phyloP scores from a whole-genome alignment of 2,888 invertebrate genomes.

The Microdon myrmicae region DNA sequence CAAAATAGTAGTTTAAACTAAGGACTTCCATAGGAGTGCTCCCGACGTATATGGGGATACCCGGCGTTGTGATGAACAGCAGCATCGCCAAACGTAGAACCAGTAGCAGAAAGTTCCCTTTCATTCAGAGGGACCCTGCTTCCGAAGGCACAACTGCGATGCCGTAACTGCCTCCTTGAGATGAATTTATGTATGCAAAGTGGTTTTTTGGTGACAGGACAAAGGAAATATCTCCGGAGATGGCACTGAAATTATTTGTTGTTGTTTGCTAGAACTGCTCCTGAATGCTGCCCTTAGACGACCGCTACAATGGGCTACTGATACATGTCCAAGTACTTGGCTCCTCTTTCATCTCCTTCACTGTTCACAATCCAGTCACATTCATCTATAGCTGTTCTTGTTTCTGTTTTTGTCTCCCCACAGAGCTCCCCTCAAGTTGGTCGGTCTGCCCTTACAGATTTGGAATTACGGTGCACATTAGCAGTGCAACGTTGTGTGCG shows the following conservation, averaged over 20 bases:
- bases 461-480: conserved; percentile 40
- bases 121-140: conserved; percentile 24
- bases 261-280: conserved; percentile 43
- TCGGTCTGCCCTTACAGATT: no score
- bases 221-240: conserved; percentile 54
- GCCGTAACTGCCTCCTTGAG: conserved; percentile 53
- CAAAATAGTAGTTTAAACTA: conserved; percentile 34
- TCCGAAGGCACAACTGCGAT: not conserved
- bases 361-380: conserved; percentile 32
- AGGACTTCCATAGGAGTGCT: conserved; percentile 21
- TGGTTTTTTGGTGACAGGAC: conserved; percentile 58
- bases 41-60: conserved; percentile 39
- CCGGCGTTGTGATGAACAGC: conserved; percentile 40
- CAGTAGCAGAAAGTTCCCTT: conserved; percentile 48
- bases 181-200: conserved; percentile 66
- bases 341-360: conserved; percentile 48
- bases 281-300: conserved; percentile 14
- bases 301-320: conserved; percentile 28
- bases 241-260: conserved; percentile 51
- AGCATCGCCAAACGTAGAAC: conserved; percentile 31
- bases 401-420: conserved; percentile 27
- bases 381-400: conserved; percentile 9
- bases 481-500: conserved; percentile 22
- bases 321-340: conserved; percentile 19
- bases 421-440: no score